Conservation (phyloP, 2,888 invertebrate species). For the Cheilosia pagana region DNA sequence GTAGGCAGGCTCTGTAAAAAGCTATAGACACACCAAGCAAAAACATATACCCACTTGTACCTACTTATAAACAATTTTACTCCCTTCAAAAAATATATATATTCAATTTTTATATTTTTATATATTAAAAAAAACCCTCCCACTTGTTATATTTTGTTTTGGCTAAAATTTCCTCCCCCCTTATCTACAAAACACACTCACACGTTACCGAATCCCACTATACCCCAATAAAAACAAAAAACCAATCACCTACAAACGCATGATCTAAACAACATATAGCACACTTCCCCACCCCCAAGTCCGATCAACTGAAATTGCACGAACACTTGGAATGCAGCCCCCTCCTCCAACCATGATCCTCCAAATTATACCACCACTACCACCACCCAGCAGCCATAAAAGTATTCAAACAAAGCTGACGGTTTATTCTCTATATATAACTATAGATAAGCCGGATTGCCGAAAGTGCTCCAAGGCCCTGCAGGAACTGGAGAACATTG, state of each 20-base stretch:
- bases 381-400: constrained; percentile 33
- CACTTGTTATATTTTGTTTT: neutral
- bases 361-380: constrained; percentile 40
- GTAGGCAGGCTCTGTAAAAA: too few species aligned
- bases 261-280: constrained; percentile 18
- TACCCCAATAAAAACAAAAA: neutral
- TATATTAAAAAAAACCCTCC: neutral
- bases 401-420: constrained; percentile 57
- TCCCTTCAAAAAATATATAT: too few species aligned
- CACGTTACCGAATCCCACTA: neutral
- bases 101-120: too few species aligned
- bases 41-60: too few species aligned
- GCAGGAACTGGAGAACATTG: constrained; percentile 96
- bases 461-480: constrained; percentile 95
- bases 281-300: neutral
- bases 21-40: too few species aligned
- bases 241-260: constrained; percentile 18
- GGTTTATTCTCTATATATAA: constrained; percentile 66
- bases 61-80: too few species aligned
- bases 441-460: constrained; percentile 94
- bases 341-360: constrained; percentile 45
- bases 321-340: constrained; percentile 56
- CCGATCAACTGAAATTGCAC: constrained; percentile 38
- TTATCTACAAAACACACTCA: constrained; percentile 24
- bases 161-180: neutral